These are phyloP conservation scores for Actinia equina DNA, from an alignment of 64 coral and sea anemone genomes.

Conservation along the genomic window DNA sequence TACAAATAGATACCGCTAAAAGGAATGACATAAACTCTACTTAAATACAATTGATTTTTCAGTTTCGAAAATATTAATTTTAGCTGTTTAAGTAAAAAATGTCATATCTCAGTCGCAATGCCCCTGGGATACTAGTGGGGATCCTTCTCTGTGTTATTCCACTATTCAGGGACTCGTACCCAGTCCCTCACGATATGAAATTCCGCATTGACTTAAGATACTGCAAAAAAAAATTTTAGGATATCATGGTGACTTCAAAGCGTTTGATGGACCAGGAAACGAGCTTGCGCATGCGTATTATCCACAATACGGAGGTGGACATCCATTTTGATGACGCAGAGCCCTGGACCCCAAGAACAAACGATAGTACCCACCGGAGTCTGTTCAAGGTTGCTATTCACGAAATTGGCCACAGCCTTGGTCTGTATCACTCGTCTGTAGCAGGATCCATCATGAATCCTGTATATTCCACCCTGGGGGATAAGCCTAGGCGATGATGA, in stretches of 20 bases:
- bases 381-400: slow-evolving; percentile 33
- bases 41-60: too few relatives aligned
- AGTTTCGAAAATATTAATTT: too few relatives aligned
- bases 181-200: too few relatives aligned
- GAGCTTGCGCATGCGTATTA: slow-evolving; percentile 41
- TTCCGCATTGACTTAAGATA: too few relatives aligned
- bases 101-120: too few relatives aligned
- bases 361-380: not conserved
- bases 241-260: slow-evolving; percentile 15
- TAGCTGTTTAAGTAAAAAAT: too few relatives aligned
- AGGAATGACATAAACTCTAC: too few relatives aligned
- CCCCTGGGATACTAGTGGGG: too few relatives aligned
- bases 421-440: slow-evolving; percentile 23
- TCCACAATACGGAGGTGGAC: slow-evolving; percentile 37
- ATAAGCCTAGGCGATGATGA: slow-evolving; percentile 32
- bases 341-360: slow-evolving; percentile 22
- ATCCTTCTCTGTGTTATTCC: too few relatives aligned
- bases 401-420: slow-evolving; percentile 71
- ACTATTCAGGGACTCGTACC: too few relatives aligned
- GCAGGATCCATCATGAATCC: slow-evolving; percentile 22
- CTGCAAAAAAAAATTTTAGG: not conserved
- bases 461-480: not conserved
- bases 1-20: too few relatives aligned
- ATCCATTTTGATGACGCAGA: slow-evolving; percentile 73
- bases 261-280: slow-evolving; percentile 45